Evolutionary conservation across 2,113 vertebrate genomes (phyloP).

Genomic region (Cavia aperea): DNA sequence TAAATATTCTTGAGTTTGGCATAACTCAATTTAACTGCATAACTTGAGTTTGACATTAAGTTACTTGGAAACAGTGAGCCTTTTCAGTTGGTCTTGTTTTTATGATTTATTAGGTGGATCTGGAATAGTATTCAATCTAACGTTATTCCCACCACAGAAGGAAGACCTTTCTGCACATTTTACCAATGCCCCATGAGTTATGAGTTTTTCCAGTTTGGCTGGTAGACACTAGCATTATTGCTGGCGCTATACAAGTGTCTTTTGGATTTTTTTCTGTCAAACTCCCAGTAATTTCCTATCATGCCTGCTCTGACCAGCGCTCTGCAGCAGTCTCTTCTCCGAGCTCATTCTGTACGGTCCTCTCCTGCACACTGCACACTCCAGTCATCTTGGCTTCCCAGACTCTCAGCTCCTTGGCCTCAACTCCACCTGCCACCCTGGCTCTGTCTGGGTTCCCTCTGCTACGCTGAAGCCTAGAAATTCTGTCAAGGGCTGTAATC

Average conservation of each 20-base stretch:
- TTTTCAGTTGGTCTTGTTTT: slow-evolving; percentile 27
- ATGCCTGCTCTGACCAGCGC: not conserved
- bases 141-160: not conserved
- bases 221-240: not conserved
- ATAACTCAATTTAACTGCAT: not conserved
- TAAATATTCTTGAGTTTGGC: slow-evolving; percentile 24
- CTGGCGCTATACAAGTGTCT: not conserved
- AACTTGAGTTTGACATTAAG: not conserved
- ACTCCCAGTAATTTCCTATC: not conserved
- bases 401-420: not conserved
- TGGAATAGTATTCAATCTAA: slow-evolving; percentile 8
- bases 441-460: not conserved
- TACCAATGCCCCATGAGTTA: not conserved
- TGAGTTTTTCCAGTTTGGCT: not conserved
- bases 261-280: not conserved
- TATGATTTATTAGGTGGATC: slow-evolving; percentile 12
- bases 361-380: not conserved
- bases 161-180: not conserved
- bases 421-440: not conserved
- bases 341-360: not conserved
- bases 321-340: not conserved
- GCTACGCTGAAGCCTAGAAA: not conserved
- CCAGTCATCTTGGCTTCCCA: not conserved
- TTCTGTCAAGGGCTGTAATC: not conserved
- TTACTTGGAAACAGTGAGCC: not conserved